phyloP scores from a whole-genome alignment of 1,140 invertebrate genomes.

The Sipha flava region DNA sequence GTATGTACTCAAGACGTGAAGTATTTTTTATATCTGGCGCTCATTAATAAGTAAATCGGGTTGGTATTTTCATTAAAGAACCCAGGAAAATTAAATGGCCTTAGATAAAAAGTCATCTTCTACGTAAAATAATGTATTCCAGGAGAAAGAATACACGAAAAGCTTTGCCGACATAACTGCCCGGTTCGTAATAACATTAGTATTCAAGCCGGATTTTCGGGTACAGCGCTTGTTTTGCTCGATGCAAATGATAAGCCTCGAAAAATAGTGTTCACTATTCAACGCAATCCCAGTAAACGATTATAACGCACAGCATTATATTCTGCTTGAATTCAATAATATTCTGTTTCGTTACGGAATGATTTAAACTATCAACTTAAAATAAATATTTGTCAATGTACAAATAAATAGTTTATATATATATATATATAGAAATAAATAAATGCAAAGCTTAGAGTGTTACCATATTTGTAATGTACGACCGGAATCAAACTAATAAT shows the following conservation, averaged over 20 bases:
- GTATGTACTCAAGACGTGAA: neutral
- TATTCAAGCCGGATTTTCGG: constrained; percentile 5
- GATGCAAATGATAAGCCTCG: neutral
- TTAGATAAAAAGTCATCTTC: constrained; percentile 18
- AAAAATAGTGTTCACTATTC: neutral
- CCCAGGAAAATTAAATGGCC: neutral
- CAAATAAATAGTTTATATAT: no score
- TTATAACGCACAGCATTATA: neutral
- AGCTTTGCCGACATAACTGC: neutral
- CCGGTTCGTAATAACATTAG: constrained; percentile 1
- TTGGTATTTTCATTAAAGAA: neutral
- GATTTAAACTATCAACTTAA: no score
- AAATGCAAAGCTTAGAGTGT: no score
- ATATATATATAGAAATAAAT: no score
- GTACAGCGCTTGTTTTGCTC: neutral
- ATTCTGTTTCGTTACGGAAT: no score
- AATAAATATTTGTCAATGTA: no score
- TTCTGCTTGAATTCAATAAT: neutral
- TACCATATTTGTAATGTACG: no score
- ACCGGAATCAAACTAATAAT: no score
- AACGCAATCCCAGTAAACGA: constrained; percentile 1
- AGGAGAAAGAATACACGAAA: neutral
- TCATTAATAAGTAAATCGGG: neutral
- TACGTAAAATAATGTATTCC: neutral
- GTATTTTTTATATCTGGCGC: neutral